phyloP scores from a whole-genome alignment of 2,113 vertebrate genomes.

The Edolisoma coerulescens region DNA sequence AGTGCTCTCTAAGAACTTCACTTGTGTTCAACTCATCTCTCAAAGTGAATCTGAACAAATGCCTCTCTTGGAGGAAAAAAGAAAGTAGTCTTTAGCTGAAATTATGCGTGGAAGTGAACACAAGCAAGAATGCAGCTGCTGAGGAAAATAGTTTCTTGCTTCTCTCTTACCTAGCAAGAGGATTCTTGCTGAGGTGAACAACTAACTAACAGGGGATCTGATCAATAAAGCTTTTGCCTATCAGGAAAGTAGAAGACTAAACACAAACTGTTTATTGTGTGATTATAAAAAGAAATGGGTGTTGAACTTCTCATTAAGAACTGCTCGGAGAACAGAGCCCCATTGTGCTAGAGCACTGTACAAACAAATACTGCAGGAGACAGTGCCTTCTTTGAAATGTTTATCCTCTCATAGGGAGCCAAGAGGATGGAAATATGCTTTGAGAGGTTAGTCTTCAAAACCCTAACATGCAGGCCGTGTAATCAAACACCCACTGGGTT shows the following conservation, averaged over 20 bases:
- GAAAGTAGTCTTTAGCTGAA: background rate
- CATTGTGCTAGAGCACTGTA: background rate
- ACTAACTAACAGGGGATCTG: background rate
- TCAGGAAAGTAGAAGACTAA: background rate
- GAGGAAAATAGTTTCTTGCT: background rate
- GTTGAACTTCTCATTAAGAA: background rate
- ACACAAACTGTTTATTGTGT: background rate
- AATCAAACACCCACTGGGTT: conserved; percentile 15
- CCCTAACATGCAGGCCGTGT: background rate
- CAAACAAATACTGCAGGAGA: background rate
- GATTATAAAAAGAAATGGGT: background rate
- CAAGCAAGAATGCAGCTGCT: background rate
- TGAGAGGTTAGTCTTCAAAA: background rate
- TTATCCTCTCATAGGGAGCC: background rate
- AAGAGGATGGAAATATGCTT: background rate
- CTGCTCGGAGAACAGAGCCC: background rate
- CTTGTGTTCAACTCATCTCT: background rate
- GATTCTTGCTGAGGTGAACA: background rate
- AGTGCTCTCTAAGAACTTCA: background rate
- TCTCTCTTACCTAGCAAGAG: background rate
- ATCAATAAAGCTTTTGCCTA: background rate
- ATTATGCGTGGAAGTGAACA: background rate
- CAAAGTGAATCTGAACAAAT: background rate
- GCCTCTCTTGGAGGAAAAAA: background rate
- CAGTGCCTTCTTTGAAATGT: background rate